Evolutionary conservation across 2,113 vertebrate species (phyloP), one percentile per base, ranked within the genome.

Genomic region (Semnornis frantzii): DNA sequence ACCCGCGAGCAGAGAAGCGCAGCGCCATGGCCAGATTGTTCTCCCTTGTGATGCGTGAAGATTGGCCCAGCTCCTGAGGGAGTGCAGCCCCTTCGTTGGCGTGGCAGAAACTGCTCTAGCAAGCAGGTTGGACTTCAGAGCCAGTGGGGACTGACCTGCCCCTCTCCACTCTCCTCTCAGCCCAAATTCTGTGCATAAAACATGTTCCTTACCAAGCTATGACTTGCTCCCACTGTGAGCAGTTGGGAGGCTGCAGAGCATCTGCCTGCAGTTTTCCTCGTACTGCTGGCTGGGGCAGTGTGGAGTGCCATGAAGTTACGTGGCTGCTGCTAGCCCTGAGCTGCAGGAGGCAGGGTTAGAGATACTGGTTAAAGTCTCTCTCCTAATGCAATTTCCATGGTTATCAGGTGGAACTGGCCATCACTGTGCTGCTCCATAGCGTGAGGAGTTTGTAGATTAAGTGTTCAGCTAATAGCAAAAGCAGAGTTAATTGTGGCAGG

Each of bases 11-110:
- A 50, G 74, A 31, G 44, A 57, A n/a, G 50, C 63, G 69, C 8
- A 0, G 58, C 52, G 18, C 2, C 0, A 8, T 0, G 2, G 28
- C 37, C 37, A 28, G 64, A 39, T 84, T 87, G 75, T 46, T 75
- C 66, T 94, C 39, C 46, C 54, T 83, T 58, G 44, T 27, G 54
- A 12, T 77, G 79, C 34, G 11, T 77, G 82, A 88, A 90, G 74
- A 70, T 55, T 79, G 78, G 55, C 65, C 44, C 62, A 8, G 65
- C n/a, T 91, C 81, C 86, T 9, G 20, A 37, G 55, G 90, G 50
- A 79, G 77, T 10, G 2, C 33, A 12, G 55, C 44, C 50, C 0
- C 0, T 48, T 64, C 44, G 21, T 71, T 1, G 4, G 4, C 0
- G 0, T 27, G 81, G 33, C 83, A 81, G 62, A 62, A 77, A 27